Conservation (phyloP, 2,113 vertebrate species). For the Alectura lathami region DNA sequence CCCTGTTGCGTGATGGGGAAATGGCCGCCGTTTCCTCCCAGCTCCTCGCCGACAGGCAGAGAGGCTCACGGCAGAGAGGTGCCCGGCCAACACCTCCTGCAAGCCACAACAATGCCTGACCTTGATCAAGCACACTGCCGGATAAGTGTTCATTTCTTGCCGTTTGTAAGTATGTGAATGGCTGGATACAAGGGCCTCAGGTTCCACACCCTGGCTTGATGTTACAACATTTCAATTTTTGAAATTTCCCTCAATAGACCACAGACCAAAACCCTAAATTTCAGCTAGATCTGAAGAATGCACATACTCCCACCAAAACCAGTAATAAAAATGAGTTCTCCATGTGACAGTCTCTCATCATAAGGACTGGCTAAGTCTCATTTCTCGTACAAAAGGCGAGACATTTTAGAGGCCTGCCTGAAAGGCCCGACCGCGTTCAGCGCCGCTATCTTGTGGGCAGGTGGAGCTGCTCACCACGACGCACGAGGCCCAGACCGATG, state of each 20-base stretch:
- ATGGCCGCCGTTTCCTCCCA: background rate
- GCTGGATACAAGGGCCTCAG: accelerated
- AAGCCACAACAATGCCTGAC: background rate
- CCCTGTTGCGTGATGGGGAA: accelerated
- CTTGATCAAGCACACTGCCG: background rate
- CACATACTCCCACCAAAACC: background rate
- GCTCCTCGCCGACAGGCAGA: background rate
- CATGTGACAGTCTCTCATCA: background rate
- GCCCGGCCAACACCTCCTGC: accelerated
- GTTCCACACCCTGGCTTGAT: accelerated
- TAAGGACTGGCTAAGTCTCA: too few relatives aligned
- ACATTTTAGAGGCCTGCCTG: accelerated
- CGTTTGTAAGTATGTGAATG: background rate
- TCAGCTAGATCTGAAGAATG: background rate
- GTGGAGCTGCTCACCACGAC: background rate
- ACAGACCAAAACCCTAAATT: background rate
- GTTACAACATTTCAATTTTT: background rate
- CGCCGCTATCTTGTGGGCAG: accelerated
- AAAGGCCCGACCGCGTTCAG: accelerated
- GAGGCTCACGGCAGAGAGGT: background rate
- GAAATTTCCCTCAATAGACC: background rate
- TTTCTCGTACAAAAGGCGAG: background rate
- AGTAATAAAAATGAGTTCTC: background rate
- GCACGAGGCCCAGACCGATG: background rate
- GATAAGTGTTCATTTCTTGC: background rate